A percentile compares a stretch with the other conserved stretches of the same genome.
These are phyloP conservation scores for Acanthis flammea DNA, from an alignment of 2,797 vertebrate species.

Conservation along the genomic window DNA sequence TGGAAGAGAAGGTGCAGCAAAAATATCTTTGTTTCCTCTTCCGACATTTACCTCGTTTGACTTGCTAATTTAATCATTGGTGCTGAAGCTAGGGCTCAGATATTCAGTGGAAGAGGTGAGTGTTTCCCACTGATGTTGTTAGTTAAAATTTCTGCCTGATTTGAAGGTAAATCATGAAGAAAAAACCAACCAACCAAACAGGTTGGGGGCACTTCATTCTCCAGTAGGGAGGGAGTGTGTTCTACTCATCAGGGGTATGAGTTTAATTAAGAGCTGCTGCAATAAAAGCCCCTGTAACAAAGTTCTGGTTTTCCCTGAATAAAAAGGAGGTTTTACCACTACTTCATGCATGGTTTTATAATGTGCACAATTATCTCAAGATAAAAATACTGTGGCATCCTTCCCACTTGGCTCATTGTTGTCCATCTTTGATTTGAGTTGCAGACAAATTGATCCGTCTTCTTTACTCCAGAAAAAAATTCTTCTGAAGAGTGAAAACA, in stretches of 20 bases:
- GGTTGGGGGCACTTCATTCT: not conserved
- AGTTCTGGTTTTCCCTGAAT: not conserved
- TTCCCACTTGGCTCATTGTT: not conserved
- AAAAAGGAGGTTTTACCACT: not conserved
- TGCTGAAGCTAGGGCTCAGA: not conserved
- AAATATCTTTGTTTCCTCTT: not conserved
- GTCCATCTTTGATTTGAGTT: not conserved
- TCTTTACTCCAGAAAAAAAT: not conserved
- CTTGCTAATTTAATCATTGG: conserved; percentile 53
- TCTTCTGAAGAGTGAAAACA: not conserved
- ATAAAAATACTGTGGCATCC: not conserved
- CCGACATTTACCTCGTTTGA: conserved; percentile 12
- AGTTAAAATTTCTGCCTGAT: not conserved
- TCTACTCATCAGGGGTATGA: not conserved
- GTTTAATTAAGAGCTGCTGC: not conserved
- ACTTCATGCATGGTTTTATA: not conserved
- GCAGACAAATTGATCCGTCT: not conserved
- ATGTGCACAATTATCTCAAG: not conserved
- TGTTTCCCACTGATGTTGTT: not conserved
- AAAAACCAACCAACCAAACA: not conserved
- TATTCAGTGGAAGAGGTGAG: not conserved
- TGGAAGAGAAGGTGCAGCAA: not conserved
- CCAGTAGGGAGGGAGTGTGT: not conserved
- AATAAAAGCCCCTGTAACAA: not conserved
- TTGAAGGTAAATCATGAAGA: not conserved